Evolutionary conservation across 2,888 invertebrate genomes (phyloP).

Genomic region (Hypsopygia costalis): DNA sequence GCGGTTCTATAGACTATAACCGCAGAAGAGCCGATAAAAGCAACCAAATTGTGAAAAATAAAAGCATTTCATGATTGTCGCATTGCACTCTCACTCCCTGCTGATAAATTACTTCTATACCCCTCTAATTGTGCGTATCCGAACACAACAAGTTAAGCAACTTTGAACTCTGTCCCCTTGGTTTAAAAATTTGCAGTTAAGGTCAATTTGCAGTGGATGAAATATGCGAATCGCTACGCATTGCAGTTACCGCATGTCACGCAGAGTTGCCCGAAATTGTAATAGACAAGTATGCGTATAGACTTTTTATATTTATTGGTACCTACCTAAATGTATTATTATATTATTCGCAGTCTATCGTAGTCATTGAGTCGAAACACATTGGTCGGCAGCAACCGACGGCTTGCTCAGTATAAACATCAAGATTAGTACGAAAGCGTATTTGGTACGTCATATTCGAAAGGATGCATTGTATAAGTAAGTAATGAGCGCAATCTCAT

Average conservation of each 20-base stretch:
- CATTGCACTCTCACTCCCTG: slow-evolving; percentile 31
- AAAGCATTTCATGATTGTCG: slow-evolving; percentile 73
- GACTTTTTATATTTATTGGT: neutral
- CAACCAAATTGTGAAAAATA: slow-evolving; percentile 55
- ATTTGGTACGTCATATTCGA: too few species aligned
- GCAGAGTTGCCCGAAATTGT: neutral
- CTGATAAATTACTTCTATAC: slow-evolving; percentile 34
- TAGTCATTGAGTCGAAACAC: too few species aligned
- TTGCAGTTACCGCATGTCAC: slow-evolving; percentile 3
- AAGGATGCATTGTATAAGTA: too few species aligned
- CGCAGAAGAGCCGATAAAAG: slow-evolving; percentile 68
- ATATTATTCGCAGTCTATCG: too few species aligned
- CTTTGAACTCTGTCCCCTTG: neutral
- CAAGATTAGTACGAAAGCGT: too few species aligned
- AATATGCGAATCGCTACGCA: neutral
- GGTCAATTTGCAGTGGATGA: neutral
- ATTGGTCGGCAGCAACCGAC: too few species aligned
- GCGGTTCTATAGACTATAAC: slow-evolving; percentile 34
- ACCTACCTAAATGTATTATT: too few species aligned
- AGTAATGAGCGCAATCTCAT: too few species aligned
- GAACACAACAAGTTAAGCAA: neutral
- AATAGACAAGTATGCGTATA: neutral
- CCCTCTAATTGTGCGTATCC: slow-evolving; percentile 41
- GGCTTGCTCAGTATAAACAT: too few species aligned
- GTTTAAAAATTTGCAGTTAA: neutral